Conservation (phyloP, 2,888 invertebrate species). For the Yponomeuta plumbellus region DNA sequence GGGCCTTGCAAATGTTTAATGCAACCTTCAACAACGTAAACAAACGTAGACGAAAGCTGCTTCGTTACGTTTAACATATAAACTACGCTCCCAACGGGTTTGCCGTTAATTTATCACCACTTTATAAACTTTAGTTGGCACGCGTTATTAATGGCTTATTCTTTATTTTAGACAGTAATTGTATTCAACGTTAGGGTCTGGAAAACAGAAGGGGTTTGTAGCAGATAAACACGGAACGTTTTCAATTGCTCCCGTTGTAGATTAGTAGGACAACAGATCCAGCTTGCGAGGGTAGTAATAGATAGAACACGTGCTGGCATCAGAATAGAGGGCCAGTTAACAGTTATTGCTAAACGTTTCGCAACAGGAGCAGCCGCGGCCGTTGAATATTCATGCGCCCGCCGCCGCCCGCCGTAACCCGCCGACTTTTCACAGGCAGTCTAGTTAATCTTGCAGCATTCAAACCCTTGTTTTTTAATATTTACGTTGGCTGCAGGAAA, state of each 20-base stretch:
- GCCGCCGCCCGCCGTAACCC: not conserved
- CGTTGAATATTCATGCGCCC: slow-evolving; percentile 21
- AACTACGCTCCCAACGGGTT: slow-evolving; percentile 11
- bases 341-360: slow-evolving; percentile 22
- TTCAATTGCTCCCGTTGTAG: slow-evolving; percentile 13
- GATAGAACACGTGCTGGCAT: slow-evolving; percentile 21
- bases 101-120: not conserved
- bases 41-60: slow-evolving; percentile 48
- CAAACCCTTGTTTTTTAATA: not conserved
- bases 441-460: not conserved
- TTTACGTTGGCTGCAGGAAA: not conserved
- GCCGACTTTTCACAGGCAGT: not conserved
- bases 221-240: not conserved
- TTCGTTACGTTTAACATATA: slow-evolving; percentile 35
- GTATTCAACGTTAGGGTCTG: too few species aligned
- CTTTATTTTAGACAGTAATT: not conserved
- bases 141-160: not conserved
- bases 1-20: slow-evolving; percentile 68
- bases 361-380: slow-evolving; percentile 17
- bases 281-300: slow-evolving; percentile 14
- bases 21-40: slow-evolving; percentile 73
- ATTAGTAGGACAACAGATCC: not conserved
- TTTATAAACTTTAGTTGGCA: slow-evolving; percentile 3
- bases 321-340: slow-evolving; percentile 20
- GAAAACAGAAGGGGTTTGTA: not conserved